These are phyloP conservation scores for Pelusios castaneus DNA, from an alignment of 2,113 vertebrate species.

Conservation along the genomic window DNA sequence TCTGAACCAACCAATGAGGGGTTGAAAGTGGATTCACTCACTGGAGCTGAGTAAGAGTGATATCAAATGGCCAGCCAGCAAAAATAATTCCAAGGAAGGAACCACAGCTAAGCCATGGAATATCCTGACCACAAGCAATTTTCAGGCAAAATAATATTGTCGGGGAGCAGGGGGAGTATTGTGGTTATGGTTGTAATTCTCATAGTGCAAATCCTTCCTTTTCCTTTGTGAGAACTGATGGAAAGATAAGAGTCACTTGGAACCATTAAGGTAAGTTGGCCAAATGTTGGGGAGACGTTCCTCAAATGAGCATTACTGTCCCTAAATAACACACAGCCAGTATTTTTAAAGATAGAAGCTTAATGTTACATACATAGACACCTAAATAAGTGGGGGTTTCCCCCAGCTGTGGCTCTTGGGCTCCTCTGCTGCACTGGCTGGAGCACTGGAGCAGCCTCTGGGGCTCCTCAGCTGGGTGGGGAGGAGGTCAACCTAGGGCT, in stretches of 20 bases:
- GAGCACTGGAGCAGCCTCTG: too few relatives aligned
- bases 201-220: background rate
- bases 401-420: too few relatives aligned
- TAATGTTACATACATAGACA: background rate
- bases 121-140: background rate
- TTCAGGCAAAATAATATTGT: background rate
- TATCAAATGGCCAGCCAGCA: rapidly evolving
- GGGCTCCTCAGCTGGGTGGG: too few relatives aligned
- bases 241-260: background rate
- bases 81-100: background rate
- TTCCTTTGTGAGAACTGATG: background rate
- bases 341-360: background rate
- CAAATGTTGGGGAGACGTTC: background rate
- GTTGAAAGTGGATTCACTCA: background rate
- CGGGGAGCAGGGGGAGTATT: background rate
- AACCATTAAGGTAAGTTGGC: background rate
- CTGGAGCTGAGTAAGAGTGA: background rate
- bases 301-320: background rate
- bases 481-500: too few relatives aligned
- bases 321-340: background rate
- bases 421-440: too few relatives aligned
- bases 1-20: background rate
- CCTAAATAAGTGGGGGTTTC: background rate
- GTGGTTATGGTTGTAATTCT: background rate
- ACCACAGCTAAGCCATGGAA: background rate